These are phyloP conservation scores for Watsonalla cultraria DNA, from an alignment of 2,888 invertebrate genomes.

Conservation along the genomic window DNA sequence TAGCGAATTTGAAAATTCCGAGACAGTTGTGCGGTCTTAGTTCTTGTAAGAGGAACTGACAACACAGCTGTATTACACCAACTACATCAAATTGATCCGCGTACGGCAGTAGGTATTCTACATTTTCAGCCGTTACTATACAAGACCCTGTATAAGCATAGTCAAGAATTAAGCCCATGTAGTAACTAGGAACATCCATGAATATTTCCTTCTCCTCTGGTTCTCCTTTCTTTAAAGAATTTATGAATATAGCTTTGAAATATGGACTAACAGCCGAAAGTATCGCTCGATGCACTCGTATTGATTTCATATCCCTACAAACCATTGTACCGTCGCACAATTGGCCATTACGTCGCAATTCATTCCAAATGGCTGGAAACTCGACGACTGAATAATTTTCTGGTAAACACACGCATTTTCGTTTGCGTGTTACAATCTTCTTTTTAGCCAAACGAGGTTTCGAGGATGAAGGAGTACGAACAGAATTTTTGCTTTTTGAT, in stretches of 20 bases:
- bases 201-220: constrained; percentile 80
- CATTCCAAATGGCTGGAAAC: constrained; percentile 83
- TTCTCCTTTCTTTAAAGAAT: constrained; percentile 80
- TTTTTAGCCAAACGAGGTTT: constrained; percentile 67
- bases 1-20: constrained; percentile 84
- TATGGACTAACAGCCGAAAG: constrained; percentile 86
- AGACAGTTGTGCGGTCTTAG: constrained; percentile 84
- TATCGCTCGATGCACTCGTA: constrained; percentile 83
- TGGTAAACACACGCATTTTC: constrained; percentile 81
- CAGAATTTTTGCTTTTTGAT: constrained; percentile 75
- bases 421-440: constrained; percentile 64
- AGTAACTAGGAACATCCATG: constrained; percentile 78
- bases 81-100: constrained; percentile 87
- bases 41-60: constrained; percentile 81
- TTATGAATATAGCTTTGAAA: constrained; percentile 85
- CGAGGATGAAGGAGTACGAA: constrained; percentile 65
- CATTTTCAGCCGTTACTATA: constrained; percentile 81
- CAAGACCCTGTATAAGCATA: constrained; percentile 87
- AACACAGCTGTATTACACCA: constrained; percentile 84
- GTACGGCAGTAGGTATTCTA: constrained; percentile 82
- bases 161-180: constrained; percentile 83
- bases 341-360: constrained; percentile 81
- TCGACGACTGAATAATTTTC: constrained; percentile 79
- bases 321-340: constrained; percentile 84
- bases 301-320: constrained; percentile 80